These are phyloP conservation scores for Argopecten irradians DNA, from an alignment of 1,140 invertebrate species.

Conservation along the genomic window DNA sequence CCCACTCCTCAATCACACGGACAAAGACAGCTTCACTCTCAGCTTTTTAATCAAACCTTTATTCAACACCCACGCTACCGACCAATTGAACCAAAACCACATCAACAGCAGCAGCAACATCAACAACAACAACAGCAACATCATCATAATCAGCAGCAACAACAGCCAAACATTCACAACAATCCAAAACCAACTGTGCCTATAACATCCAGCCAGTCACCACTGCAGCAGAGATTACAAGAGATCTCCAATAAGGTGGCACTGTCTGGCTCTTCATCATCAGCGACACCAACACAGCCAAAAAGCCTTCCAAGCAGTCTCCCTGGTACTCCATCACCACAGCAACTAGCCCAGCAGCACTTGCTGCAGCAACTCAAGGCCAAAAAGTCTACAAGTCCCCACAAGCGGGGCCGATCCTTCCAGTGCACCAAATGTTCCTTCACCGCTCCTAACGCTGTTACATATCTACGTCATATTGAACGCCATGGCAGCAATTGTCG, in stretches of 20 bases:
- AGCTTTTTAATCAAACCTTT: constrained; percentile 32
- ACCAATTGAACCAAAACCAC: constrained; percentile 49
- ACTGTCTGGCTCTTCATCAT: background rate
- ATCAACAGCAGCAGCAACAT: constrained; percentile 39
- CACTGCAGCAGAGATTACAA: background rate
- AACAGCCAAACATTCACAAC: constrained; percentile 39
- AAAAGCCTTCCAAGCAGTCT: constrained; percentile 1
- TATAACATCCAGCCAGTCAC: background rate
- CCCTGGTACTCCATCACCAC: background rate
- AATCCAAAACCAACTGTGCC: background rate
- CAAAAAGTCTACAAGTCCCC: constrained; percentile 58
- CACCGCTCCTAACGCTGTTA: constrained; percentile 66
- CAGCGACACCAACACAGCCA: background rate
- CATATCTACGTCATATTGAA: constrained; percentile 69
- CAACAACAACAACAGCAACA: constrained; percentile 39
- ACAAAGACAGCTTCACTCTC: constrained; percentile 47
- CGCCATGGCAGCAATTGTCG: constrained; percentile 70
- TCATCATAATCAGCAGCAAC: constrained; percentile 34
- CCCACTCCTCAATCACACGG: constrained; percentile 31
- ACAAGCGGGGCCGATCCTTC: constrained; percentile 61
- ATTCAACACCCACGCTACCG: constrained; percentile 36
- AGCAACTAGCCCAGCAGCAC: constrained; percentile 38
- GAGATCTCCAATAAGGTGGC: background rate
- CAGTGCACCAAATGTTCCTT: constrained; percentile 73
- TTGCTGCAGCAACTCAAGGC: constrained; percentile 44